Base-by-base conservation (phyloP, 1,140 invertebrate species). In the Gyrodactylus salaris region DNA sequence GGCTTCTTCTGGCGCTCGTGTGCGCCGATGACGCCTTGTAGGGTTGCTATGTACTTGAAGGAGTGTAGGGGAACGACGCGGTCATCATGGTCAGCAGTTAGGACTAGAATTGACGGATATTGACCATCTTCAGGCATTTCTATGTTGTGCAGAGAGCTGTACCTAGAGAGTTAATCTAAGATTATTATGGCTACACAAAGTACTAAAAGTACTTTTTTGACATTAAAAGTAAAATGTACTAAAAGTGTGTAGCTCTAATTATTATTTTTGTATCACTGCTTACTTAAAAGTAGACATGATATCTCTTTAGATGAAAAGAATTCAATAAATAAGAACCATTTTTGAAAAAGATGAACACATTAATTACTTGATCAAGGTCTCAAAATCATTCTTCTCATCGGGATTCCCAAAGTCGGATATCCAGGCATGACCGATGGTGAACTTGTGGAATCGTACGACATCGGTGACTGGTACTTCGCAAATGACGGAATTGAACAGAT, bases 21-120 rank as follows among this genome's bases (percentile, higher is more conserved):
- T 68, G 81, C 79, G 69, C 85, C 84, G 68, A 89, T 79, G 25
- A 82, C 83, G 77, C 91, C 81, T 78, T 98, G 94, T 69, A 98
- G 81, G 77, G 89, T 85, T 0, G 94, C 90, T 73, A 91, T 88
- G 78, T 88, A 89, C 82, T 98, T 98, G 1, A 95, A 84, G 74
- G 90, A 92, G 81, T 97, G 93, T 73, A 91, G 84, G 27, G 91
- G 91, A 73, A 93, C 90, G 73, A 96, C 92, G 75, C 93, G 85
- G 83, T 97, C 93, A 83, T 98, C 93, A 80, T 98, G 94, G 84
- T 97, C 92, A 21, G 89, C 94, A 24, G 93, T 97, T 74, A 91
- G 79, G 27, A 97, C 83, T 23, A 98, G 81, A 1, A 86, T 87
- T 1, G 91, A 86, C 25, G 94, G 94, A 84, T 94, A 98, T 81